Base-by-base conservation (phyloP, 2,797 vertebrate genomes). In the Spinibarbus caldwelli region DNA sequence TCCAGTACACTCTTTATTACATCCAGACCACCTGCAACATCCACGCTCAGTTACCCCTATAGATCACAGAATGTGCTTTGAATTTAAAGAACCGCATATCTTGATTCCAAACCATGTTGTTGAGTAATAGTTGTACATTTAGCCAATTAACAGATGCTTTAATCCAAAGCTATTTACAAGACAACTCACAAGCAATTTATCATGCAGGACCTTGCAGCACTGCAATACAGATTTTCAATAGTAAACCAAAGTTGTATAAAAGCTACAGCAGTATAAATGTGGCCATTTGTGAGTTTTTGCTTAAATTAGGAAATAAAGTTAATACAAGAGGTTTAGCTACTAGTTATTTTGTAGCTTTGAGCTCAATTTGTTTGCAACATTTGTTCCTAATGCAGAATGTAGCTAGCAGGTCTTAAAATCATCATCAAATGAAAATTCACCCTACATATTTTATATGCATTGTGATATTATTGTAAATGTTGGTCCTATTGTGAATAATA, bases 21-120 rank as follows among this genome's bases (percentile, higher is more conserved):
- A 52, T 67, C 23, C 83, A 70, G 52, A 38, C 38, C 57, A 86
- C 80, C 67, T 73, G 79, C 83, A 85, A 78, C 78, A 43, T 62
- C 73, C 84, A 76, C 52, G 80, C 72, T 81, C 82, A 11, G 38
- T 52, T 47, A 31, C 19, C 23, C 49, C 80, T 36, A 68, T 43
- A 62, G 70, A 71, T 86, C 76, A 66, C 70, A 84, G 31, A 66
- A 77, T 41, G 59, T 29, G 23, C 72, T 41, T 66, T 17, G 12
- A 41, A 84, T 43, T 67, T 19, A 84, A 84, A 67, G 23, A 47
- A 76, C n/a, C n/a, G n/a, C n/a, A n/a, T n/a, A n/a, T n/a, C n/a
- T n/a, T n/a, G n/a, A n/a, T 66, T 47, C 71, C 10, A 47, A 83
- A 49, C 38, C 26, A 36, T 57, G 45, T n/a, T 64, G 59, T 8